Percentiles rank a stretch among this genome's conserved stretches.
These are phyloP conservation scores for Cryptoprocta ferox DNA, from an alignment of 2,797 vertebrate species.

Conservation along the genomic window DNA sequence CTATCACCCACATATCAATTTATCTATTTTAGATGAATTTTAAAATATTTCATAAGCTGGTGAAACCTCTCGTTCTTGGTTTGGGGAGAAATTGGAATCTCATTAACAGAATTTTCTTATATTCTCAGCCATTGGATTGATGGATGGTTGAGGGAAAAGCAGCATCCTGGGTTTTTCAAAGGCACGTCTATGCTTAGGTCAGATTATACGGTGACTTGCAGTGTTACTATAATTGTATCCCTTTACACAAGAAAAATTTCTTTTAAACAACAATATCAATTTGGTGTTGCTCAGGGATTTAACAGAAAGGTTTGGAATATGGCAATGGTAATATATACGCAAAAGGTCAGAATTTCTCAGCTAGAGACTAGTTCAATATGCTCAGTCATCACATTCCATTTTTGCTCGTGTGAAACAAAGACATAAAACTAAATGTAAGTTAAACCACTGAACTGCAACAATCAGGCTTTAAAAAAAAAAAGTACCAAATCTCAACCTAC, in stretches of 20 bases:
- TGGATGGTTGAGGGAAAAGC: constrained; percentile 76
- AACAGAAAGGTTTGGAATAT: constrained; percentile 44
- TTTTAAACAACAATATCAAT: constrained; percentile 69
- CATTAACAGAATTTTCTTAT: constrained; percentile 74
- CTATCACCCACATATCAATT: constrained; percentile 73
- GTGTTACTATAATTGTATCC: constrained; percentile 76
- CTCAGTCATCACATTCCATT: constrained; percentile 46
- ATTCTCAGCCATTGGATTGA: constrained; percentile 68
- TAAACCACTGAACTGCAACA: not conserved
- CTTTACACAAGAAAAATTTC: constrained; percentile 69
- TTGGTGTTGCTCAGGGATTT: constrained; percentile 69
- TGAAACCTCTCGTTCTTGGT: constrained; percentile 71
- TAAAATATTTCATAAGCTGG: constrained; percentile 77
- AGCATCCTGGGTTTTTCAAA: constrained; percentile 73
- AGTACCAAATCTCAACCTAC: not conserved
- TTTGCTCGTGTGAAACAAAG: constrained; percentile 42
- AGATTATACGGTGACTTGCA: constrained; percentile 70
- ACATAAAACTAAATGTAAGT: not conserved
- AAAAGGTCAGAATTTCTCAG: constrained; percentile 66
- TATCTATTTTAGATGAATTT: constrained; percentile 80
- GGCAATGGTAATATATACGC: constrained; percentile 43
- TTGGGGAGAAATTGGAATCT: constrained; percentile 73
- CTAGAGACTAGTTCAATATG: constrained; percentile 48
- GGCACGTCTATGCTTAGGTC: constrained; percentile 76
- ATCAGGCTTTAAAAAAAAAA: not conserved